Base-by-base conservation (phyloP, 2,113 vertebrate species). In the Irena cyanogastra region DNA sequence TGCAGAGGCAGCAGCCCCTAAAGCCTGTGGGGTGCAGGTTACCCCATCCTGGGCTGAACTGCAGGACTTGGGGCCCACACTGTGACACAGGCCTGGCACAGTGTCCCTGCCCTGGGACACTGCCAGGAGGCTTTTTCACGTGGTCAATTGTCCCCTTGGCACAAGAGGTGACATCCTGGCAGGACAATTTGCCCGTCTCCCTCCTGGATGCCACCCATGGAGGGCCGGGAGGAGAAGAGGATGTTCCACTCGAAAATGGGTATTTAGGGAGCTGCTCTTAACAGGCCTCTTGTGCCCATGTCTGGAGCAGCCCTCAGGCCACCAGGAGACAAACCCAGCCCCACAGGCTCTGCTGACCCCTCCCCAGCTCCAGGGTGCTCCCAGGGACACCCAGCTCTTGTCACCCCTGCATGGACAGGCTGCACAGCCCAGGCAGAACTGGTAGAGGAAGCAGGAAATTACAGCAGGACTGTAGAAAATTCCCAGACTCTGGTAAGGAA, bases 341-440 rank as follows among this genome's bases (percentile, higher is more conserved):
- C 45, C 61, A 54, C 19, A 52, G 91, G 17, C 31, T 14, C 75
- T 83, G 74, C 35, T 3, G 9, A 15, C 7, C 19, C 42, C 28
- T 84, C 44, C 42, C 7, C 53, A 39, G 27, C 44, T n/a, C 28
- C 75, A 37, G 69, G 20, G 26, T 52, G n/a, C 64, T 61, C 74
- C 27, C 0, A 5, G 57, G 54, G 66, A 56, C 37, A 28, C 27
- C 49, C 30, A 75, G n/a, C 13, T 20, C 30, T 6, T 31, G 50
- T 52, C 45, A 24, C 9, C 63, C 35, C 75, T 6, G 8, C 23
- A 33, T 0, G 0, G 37, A 44, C 37, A 47, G 56, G n/a, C 45
- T 70, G 52, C 59, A 52, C 33, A 42, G 44, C 10, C 74, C n/a
- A 18, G 14, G 52, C 33, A 56, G 41, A 33, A 35, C 35, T 9